A percentile compares a stretch with the other conserved stretches of the same genome.
phyloP scores from a whole-genome alignment of 2,113 vertebrate genomes.

The Uropsilus gracilis region DNA sequence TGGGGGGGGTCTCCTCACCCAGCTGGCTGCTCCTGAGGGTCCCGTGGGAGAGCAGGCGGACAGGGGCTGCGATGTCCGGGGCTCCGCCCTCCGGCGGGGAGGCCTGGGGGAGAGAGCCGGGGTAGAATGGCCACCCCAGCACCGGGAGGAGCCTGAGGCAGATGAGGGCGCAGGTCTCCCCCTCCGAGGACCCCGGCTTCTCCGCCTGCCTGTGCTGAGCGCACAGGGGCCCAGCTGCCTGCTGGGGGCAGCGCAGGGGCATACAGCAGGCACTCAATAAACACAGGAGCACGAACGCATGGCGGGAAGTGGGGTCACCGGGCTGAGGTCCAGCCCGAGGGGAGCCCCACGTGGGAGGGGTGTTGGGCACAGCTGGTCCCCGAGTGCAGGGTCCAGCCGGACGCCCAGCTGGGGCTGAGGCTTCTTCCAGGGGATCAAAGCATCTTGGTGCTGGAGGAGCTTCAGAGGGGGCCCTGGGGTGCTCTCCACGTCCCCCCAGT shows the following conservation, averaged over 20 bases:
- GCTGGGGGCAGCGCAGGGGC: neutral
- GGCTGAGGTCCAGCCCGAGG: too few species aligned
- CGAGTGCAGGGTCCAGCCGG: neutral
- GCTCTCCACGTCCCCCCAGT: rapidly evolving
- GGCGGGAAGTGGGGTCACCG: neutral
- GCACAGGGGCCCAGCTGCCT: neutral
- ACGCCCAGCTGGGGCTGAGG: neutral
- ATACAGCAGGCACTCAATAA: neutral
- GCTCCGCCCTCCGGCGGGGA: neutral
- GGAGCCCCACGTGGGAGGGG: neutral
- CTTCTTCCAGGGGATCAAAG: neutral
- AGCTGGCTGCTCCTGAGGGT: neutral
- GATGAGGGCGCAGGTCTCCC: too few species aligned
- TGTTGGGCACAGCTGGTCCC: neutral
- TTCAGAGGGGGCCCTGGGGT: neutral
- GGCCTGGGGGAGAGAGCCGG: neutral
- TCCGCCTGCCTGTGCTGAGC: neutral
- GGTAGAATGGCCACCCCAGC: neutral
- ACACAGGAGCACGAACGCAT: rapidly evolving
- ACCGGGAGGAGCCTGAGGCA: too few species aligned
- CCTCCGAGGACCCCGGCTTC: rapidly evolving
- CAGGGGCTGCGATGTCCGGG: rapidly evolving
- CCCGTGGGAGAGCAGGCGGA: slow-evolving; percentile 17
- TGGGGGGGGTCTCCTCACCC: neutral
- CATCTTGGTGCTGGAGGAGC: too few species aligned